Evolutionary conservation across 2,888 invertebrate genomes (phyloP).

Genomic region (Xanthia togata): DNA sequence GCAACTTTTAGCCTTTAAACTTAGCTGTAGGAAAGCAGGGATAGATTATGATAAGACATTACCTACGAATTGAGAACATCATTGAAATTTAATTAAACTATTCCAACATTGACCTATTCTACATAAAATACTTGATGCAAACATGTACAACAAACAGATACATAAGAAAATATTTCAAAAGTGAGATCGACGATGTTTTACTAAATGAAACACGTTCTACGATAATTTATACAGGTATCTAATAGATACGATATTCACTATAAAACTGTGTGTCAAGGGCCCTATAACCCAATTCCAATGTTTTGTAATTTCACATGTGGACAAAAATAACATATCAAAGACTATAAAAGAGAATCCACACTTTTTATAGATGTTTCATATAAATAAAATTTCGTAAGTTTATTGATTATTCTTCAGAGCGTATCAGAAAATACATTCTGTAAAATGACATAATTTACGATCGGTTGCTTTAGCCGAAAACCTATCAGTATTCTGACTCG

Average conservation of each 20-base stretch:
- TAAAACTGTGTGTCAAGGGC: constrained; percentile 80
- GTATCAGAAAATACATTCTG: not conserved
- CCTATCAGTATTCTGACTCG: not conserved
- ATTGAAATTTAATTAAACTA: constrained; percentile 31
- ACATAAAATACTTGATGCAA: not conserved
- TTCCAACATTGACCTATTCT: not conserved
- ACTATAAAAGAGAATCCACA: constrained; percentile 30
- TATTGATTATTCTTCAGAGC: not conserved
- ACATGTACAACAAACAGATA: not conserved
- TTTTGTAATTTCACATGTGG: constrained; percentile 73
- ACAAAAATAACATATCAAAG: constrained; percentile 66
- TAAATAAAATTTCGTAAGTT: not conserved
- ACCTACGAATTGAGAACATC: not conserved
- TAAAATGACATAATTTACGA: not conserved
- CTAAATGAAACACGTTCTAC: not conserved
- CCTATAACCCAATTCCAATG: constrained; percentile 78
- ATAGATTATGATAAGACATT: not conserved
- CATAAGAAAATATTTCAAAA: not conserved
- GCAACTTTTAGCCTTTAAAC: not conserved
- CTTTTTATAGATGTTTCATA: not conserved
- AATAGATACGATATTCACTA: constrained; percentile 36
- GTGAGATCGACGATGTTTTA: not conserved
- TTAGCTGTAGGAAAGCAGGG: not conserved
- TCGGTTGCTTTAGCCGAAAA: not conserved
- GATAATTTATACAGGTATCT: not conserved